Percentiles rank a stretch among this genome's conserved stretches.
Evolutionary conservation across 2,888 invertebrate genomes (phyloP).

Genomic region (Corythucha ciliata): DNA sequence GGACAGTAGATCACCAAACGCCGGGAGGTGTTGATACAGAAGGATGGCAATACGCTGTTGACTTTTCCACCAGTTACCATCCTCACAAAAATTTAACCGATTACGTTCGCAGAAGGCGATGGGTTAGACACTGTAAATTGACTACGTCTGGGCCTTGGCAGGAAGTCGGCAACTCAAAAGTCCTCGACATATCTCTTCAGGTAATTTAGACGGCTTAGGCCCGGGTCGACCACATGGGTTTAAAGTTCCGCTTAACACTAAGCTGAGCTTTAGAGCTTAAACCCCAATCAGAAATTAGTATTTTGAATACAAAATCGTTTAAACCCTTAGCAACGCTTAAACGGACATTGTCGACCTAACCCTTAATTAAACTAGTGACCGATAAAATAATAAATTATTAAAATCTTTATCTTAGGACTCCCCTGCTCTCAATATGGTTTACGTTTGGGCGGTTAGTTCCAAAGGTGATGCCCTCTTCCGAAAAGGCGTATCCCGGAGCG

Average conservation of each 20-base stretch:
- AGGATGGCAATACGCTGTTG: constrained; percentile 92
- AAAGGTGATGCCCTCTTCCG: constrained; percentile 80
- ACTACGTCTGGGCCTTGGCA: constrained; percentile 82
- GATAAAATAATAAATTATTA: not conserved
- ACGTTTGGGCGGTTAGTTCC: constrained; percentile 76
- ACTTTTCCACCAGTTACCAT: constrained; percentile 81
- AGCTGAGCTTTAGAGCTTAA: too few species aligned
- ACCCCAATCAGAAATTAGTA: too few species aligned
- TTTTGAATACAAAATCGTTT: too few species aligned
- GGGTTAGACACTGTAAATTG: constrained; percentile 74
- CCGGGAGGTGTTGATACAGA: constrained; percentile 83
- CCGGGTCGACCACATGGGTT: too few species aligned
- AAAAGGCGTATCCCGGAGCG: constrained; percentile 61
- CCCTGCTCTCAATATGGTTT: constrained; percentile 40
- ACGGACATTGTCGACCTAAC: too few species aligned
- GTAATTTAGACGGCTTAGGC: constrained; percentile 45
- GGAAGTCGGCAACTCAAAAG: constrained; percentile 74
- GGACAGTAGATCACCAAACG: constrained; percentile 85
- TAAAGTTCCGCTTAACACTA: too few species aligned
- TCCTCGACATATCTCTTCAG: constrained; percentile 69
- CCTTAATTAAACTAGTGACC: too few species aligned
- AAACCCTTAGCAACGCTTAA: too few species aligned
- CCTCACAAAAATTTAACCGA: constrained; percentile 78
- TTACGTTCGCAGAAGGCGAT: constrained; percentile 73
- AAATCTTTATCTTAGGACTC: constrained; percentile 23